These are phyloP conservation scores for Drosophila yakuba DNA, from an alignment of 1,140 invertebrate species.

Conservation along the genomic window DNA sequence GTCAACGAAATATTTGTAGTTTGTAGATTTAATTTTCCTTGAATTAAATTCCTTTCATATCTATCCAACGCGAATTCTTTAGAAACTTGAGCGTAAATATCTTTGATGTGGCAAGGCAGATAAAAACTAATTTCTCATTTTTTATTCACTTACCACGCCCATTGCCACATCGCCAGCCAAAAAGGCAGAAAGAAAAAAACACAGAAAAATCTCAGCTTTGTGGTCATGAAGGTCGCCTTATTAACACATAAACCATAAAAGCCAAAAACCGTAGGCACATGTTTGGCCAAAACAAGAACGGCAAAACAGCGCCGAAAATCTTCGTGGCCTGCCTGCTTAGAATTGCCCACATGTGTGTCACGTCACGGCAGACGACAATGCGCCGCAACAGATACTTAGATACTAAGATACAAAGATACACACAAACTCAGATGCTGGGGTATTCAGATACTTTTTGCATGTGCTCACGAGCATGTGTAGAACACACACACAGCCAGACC, in stretches of 20 bases:
- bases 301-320: conserved; percentile 32
- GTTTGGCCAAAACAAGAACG: conserved; percentile 68
- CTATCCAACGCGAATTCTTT: background rate
- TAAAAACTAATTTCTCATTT: conserved; percentile 34
- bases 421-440: conserved; percentile 30
- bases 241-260: conserved; percentile 83
- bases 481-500: conserved; percentile 33
- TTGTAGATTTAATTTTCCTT: background rate
- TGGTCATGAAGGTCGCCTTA: conserved; percentile 73
- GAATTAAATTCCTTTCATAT: conserved; percentile 2
- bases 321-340: conserved; percentile 61
- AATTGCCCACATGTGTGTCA: conserved; percentile 82
- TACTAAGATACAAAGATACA: conserved; percentile 2
- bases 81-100: conserved; percentile 35
- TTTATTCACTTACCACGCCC: conserved; percentile 49
- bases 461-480: conserved; percentile 59
- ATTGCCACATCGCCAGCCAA: conserved; percentile 27
- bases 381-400: conserved; percentile 52
- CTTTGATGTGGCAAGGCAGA: conserved; percentile 39
- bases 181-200: conserved; percentile 28
- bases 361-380: conserved; percentile 77
- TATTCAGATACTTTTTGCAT: conserved; percentile 69
- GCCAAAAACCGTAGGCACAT: conserved; percentile 77
- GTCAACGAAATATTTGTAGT: background rate
- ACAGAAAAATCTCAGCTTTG: conserved; percentile 61